A percentile compares a stretch with the other conserved stretches of the same genome.
These are phyloP conservation scores for Drosophila nigricruria DNA, from an alignment of 2,888 invertebrate species.

Conservation along the genomic window DNA sequence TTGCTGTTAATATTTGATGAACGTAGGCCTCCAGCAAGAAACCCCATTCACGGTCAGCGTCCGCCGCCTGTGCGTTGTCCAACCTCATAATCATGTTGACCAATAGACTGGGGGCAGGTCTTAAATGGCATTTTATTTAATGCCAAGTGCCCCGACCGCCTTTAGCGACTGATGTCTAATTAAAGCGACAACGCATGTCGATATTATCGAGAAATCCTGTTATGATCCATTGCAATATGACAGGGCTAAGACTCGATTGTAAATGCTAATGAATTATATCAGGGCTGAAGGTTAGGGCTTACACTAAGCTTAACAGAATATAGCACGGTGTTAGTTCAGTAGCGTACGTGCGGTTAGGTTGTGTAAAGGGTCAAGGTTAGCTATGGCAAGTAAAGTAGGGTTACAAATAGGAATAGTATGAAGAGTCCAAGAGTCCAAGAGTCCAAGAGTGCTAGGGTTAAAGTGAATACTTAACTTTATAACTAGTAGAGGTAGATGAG, in stretches of 20 bases:
- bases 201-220: slow-evolving; percentile 34
- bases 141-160: slow-evolving; percentile 47
- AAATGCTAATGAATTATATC: slow-evolving; percentile 44
- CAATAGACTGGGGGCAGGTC: slow-evolving; percentile 41
- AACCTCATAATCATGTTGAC: slow-evolving; percentile 52
- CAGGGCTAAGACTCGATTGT: slow-evolving; percentile 11
- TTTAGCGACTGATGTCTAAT: slow-evolving; percentile 33
- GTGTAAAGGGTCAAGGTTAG: not conserved
- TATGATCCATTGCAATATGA: slow-evolving; percentile 34
- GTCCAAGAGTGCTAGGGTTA: not conserved
- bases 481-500: not conserved
- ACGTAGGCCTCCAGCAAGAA: slow-evolving; percentile 1
- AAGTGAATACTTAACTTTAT: not conserved
- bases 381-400: not conserved
- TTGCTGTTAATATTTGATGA: slow-evolving; percentile 49
- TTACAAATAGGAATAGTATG: not conserved
- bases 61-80: not conserved
- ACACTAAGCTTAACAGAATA: not conserved
- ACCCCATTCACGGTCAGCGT: not conserved
- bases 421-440: not conserved
- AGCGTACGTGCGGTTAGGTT: not conserved
- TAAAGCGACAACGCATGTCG: slow-evolving; percentile 50
- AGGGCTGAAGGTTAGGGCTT: not conserved
- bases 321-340: not conserved
- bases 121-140: slow-evolving; percentile 75